Conservation (phyloP, 2,888 invertebrate species). For the Dichetophora obliterata region DNA sequence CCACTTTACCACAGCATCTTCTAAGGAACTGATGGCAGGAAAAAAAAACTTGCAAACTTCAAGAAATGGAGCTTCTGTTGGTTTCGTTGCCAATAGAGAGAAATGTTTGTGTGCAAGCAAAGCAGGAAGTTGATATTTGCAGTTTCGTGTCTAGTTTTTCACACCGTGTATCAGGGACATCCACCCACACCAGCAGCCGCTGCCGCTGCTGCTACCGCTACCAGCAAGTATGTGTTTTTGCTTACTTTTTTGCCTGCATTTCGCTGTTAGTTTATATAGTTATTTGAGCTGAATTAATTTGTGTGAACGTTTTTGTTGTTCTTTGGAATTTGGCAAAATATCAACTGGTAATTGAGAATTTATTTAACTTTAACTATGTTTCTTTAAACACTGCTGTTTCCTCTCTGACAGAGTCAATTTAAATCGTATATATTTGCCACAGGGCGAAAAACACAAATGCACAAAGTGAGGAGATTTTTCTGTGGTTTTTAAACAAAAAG, state of each 20-base stretch:
- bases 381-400: too few species aligned
- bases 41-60: not conserved
- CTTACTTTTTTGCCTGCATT: too few species aligned
- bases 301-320: not conserved
- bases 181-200: too few species aligned
- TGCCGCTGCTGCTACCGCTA: too few species aligned
- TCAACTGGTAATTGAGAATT: not conserved
- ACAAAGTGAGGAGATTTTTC: too few species aligned
- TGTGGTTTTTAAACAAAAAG: too few species aligned
- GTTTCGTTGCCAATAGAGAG: too few species aligned
- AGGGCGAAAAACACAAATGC: too few species aligned
- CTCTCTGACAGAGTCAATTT: too few species aligned
- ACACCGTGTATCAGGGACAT: not conserved
- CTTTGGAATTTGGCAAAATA: conserved; percentile 6
- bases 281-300: not conserved
- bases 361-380: not conserved
- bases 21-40: not conserved
- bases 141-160: not conserved
- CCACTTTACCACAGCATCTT: conserved; percentile 4
- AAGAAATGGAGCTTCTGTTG: conserved; percentile 3
- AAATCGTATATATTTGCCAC: too few species aligned
- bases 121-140: not conserved
- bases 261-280: not conserved
- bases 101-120: not conserved
- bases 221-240: too few species aligned